Evolutionary conservation across 2,113 vertebrate species (phyloP).

Genomic region (Caracal caracal): DNA sequence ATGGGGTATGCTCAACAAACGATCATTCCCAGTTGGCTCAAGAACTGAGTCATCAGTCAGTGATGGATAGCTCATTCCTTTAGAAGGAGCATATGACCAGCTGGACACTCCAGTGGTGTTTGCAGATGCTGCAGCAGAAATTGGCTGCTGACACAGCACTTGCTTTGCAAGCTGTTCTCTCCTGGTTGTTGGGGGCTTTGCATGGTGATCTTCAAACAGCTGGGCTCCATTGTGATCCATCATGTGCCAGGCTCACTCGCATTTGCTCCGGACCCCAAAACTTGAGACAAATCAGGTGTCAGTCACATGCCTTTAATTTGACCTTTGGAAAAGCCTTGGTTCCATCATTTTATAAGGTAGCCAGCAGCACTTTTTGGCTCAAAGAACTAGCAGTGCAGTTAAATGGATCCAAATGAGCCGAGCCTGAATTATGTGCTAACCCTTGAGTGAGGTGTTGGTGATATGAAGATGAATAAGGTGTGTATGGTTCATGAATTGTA

Average conservation of each 20-base stretch:
- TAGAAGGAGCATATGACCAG: background rate
- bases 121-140: constrained; percentile 4
- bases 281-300: background rate
- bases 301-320: background rate
- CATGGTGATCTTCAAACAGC: background rate
- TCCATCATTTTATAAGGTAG: background rate
- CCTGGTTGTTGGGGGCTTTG: background rate
- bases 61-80: background rate
- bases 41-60: background rate
- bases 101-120: background rate
- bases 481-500: background rate
- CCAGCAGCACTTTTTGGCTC: background rate
- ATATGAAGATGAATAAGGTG: background rate
- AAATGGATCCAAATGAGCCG: background rate
- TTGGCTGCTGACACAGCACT: background rate
- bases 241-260: background rate
- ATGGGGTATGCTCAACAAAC: background rate
- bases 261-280: background rate
- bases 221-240: background rate
- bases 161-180: constrained; percentile 16
- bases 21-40: background rate
- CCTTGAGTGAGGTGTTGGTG: background rate
- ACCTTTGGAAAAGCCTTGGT: constrained; percentile 1
- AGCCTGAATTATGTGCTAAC: background rate
- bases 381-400: background rate